phyloP scores from a whole-genome alignment of 2,113 vertebrate species.

The Anoplopoma fimbria region DNA sequence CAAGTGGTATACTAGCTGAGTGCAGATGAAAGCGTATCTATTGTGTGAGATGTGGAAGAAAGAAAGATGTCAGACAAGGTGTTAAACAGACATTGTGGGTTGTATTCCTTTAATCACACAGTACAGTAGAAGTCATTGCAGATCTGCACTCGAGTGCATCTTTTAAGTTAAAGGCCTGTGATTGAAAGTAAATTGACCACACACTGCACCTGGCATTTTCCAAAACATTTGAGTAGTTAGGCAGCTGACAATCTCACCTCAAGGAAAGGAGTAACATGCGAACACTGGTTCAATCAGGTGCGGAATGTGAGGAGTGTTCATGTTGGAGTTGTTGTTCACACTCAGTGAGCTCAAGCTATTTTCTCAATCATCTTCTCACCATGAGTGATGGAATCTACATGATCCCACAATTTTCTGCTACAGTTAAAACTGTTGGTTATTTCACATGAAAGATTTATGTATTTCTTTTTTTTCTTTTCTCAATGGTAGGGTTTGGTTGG shows the following conservation, averaged over 20 bases:
- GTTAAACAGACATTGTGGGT: background rate
- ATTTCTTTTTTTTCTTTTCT: background rate
- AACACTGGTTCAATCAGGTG: constrained; percentile 58
- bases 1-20: no score
- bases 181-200: background rate
- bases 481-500: background rate
- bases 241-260: constrained; percentile 31
- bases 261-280: constrained; percentile 46
- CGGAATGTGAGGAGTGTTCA: constrained; percentile 60
- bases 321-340: constrained; percentile 23
- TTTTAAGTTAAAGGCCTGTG: background rate
- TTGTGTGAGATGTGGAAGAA: no score
- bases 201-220: constrained; percentile 10
- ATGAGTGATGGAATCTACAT: background rate
- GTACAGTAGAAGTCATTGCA: background rate
- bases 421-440: background rate
- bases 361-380: background rate
- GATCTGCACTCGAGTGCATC: background rate
- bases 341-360: constrained; percentile 13
- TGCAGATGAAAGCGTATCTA: no score
- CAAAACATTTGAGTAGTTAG: constrained; percentile 35
- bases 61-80: no score
- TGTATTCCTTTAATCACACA: background rate
- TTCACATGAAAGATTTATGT: background rate
- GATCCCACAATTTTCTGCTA: background rate